Conservation (phyloP, 2,797 vertebrate species). For the Lemur catta region DNA sequence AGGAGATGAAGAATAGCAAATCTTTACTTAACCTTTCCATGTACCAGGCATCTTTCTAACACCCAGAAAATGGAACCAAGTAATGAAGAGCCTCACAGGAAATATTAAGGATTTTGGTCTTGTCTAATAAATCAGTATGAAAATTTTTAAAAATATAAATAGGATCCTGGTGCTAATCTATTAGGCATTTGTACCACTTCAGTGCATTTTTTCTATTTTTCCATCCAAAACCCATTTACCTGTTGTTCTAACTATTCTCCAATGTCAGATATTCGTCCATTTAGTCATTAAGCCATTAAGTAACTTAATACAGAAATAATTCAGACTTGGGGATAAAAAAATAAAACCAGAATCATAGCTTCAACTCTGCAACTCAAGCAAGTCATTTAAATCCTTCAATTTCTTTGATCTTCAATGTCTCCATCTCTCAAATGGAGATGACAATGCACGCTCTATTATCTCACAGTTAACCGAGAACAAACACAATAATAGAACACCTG, state of each 20-base stretch:
- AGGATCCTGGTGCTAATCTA: not conserved
- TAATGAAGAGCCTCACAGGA: not conserved
- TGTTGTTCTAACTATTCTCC: not conserved
- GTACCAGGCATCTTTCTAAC: not conserved
- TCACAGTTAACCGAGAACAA: not conserved
- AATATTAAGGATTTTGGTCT: not conserved
- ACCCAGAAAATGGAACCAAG: not conserved
- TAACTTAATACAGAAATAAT: conserved; percentile 5
- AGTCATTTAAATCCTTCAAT: not conserved
- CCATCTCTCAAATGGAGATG: not conserved
- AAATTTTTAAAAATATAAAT: not conserved
- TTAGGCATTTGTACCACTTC: not conserved
- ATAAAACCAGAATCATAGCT: not conserved
- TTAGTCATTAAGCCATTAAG: too few relatives aligned
- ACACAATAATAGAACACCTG: not conserved
- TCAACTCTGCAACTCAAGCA: not conserved
- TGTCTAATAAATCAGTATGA: not conserved
- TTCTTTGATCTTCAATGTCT: not conserved
- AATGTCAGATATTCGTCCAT: not conserved
- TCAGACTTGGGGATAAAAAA: not conserved
- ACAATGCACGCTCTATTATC: too few relatives aligned
- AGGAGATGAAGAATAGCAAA: not conserved
- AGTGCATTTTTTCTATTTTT: not conserved
- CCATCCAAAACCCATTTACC: not conserved
- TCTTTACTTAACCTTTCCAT: not conserved